Base-by-base conservation (phyloP, 2,113 vertebrate species). In the Canis aureus region DNA sequence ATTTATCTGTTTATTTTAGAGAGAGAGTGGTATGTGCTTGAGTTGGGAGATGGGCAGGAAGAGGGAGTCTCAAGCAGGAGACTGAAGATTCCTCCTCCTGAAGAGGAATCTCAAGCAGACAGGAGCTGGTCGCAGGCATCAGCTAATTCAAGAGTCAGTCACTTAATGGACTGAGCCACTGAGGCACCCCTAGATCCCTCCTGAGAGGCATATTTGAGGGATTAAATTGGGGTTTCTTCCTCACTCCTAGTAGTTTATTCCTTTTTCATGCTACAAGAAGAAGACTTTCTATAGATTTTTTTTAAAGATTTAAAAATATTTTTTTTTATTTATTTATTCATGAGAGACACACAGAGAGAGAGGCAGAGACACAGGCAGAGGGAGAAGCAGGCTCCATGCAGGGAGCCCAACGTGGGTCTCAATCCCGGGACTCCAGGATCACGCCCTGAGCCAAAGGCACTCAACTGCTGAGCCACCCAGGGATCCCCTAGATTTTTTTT, bases 261-360 rank as follows among this genome's bases (percentile, higher is more conserved):
- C 85, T 79, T 67, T 66, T 96, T 91, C 57, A 20, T n/a, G 27
- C 73, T 97, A 80, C 74, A 80, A 49, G 59, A 92, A 35, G 38
- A 85, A 97, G 35, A 23, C 62, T 86, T 97, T 27, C 86, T 83
- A 80, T 55, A 80, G 60, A 83, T 86, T 74, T 51, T 51, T 89
- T 43, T 43, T 43, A 7, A 43, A 43, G 43, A 43, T 43, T 43
- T 43, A 43, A 43, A 43, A 43, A 43, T 4, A 43, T 43, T 43
- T 7, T 5, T 0, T 43, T 43, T 43, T 43, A 43, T 43, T 43
- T 43, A 43, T 43, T 43, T 43, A 43, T 43, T 43, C 43, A 43
- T 43, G 43, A 43, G 43, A 43, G 6, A 43, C 43, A 43, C 43
- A 43, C 1, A 43, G 6, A 43, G 43, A 43, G 43, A 43, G 43